phyloP scores from a whole-genome alignment of 2,113 vertebrate genomes.

The Dipodomys stephensi region DNA sequence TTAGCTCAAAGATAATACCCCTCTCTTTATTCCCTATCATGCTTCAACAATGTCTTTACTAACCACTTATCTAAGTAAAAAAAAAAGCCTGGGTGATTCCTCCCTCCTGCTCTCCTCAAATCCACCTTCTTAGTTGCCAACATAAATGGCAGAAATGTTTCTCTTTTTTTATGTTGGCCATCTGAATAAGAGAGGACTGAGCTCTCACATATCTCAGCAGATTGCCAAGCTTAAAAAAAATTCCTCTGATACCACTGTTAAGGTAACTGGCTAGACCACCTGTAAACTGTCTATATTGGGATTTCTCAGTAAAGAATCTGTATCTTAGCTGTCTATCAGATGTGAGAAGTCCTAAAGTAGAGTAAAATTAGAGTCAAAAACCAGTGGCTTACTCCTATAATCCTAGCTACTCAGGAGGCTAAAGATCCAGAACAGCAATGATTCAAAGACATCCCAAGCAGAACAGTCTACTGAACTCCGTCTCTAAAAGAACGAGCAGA shows the following conservation, averaged over 20 bases:
- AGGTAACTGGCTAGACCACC: neutral
- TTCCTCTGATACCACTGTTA: neutral
- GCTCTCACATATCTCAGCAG: neutral
- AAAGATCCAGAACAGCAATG: too few relatives aligned
- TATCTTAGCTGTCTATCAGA: neutral
- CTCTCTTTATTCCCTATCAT: neutral
- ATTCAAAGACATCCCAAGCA: too few relatives aligned
- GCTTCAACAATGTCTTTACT: neutral
- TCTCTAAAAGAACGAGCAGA: too few relatives aligned
- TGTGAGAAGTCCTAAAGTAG: neutral
- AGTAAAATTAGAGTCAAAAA: neutral
- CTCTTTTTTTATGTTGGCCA: conserved; percentile 8
- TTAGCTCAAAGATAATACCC: neutral
- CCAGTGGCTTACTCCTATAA: neutral
- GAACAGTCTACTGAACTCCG: too few relatives aligned
- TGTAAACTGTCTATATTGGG: conserved; percentile 14
- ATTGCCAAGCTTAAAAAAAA: conserved; percentile 38
- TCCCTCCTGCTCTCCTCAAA: neutral
- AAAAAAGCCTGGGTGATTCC: neutral
- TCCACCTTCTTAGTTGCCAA: neutral
- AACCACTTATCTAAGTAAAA: neutral
- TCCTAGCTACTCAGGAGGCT: too few relatives aligned
- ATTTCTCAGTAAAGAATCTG: conserved; percentile 24
- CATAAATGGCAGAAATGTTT: neutral
- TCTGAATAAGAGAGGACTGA: conserved; percentile 2